These are phyloP conservation scores for Dunckerocampus dactyliophorus DNA, from an alignment of 2,113 vertebrate species.

Conservation along the genomic window DNA sequence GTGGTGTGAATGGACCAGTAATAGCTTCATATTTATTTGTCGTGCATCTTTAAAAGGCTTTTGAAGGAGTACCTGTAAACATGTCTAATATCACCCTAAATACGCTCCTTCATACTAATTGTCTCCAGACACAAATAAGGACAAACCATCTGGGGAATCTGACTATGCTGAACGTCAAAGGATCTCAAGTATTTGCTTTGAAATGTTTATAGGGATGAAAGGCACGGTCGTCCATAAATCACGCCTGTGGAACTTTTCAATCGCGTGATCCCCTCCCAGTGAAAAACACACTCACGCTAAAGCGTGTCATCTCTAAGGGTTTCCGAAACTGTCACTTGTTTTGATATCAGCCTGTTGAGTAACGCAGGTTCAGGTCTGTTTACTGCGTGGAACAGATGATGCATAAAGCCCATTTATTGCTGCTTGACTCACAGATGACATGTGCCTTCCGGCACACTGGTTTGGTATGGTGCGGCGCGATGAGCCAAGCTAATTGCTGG, in stretches of 20 bases:
- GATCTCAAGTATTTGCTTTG: conserved; percentile 9
- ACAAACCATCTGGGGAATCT: conserved; percentile 17
- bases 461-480: conserved; percentile 30
- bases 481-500: conserved; percentile 26
- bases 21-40: neutral
- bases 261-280: conserved; percentile 18
- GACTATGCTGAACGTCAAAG: conserved; percentile 3
- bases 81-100: conserved; percentile 16
- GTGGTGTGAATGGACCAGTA: no score
- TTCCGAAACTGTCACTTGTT: conserved; percentile 39
- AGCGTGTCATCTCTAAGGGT: conserved; percentile 19
- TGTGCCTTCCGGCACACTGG: conserved; percentile 46
- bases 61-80: conserved; percentile 26
- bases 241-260: conserved; percentile 6
- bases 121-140: conserved; percentile 27
- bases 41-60: conserved; percentile 24
- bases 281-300: conserved; percentile 13
- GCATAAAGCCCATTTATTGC: conserved; percentile 30
- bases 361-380: conserved; percentile 56
- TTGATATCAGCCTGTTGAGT: conserved; percentile 53
- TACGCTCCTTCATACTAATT: conserved; percentile 9
- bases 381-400: conserved; percentile 64
- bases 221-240: conserved; percentile 10
- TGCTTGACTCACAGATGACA: conserved; percentile 62
- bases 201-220: conserved; percentile 7